A percentile compares a stretch with the other conserved stretches of the same genome.
Evolutionary conservation across 1,140 invertebrate genomes (phyloP).

Genomic region (Aplysia californica): DNA sequence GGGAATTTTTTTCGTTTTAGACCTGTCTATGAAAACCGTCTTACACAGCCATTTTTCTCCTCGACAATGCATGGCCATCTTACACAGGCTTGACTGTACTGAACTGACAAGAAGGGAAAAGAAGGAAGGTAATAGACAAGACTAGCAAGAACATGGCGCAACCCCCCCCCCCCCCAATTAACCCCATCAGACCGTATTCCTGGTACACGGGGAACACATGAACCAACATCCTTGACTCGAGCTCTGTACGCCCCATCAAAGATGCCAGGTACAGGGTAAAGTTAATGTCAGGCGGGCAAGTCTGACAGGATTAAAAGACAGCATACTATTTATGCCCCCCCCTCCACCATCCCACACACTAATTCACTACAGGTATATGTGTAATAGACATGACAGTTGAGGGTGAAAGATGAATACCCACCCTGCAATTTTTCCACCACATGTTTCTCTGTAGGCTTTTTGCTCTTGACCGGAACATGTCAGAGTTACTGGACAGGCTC

Average conservation of each 20-base stretch:
- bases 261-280: background rate
- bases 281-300: background rate
- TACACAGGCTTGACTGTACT: too few relatives aligned
- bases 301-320: background rate
- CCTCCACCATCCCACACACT: background rate
- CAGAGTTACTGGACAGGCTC: slow-evolving; percentile 46
- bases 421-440: slow-evolving; percentile 71
- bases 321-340: background rate
- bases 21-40: too few relatives aligned
- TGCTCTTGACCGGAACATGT: slow-evolving; percentile 70
- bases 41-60: too few relatives aligned
- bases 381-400: background rate
- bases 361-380: background rate
- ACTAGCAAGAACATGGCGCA: too few relatives aligned
- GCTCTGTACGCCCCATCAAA: background rate
- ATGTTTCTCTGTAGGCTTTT: slow-evolving; percentile 68
- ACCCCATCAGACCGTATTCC: too few relatives aligned
- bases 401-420: slow-evolving; percentile 60
- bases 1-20: too few relatives aligned
- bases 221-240: background rate
- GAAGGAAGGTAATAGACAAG: too few relatives aligned
- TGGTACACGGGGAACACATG: too few relatives aligned
- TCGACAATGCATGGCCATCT: too few relatives aligned
- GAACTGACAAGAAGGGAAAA: too few relatives aligned
- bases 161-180: too few relatives aligned